phyloP scores from a whole-genome alignment of 30 jellyfish, hydroid and myxozoan species.

The Pelagia noctiluca region DNA sequence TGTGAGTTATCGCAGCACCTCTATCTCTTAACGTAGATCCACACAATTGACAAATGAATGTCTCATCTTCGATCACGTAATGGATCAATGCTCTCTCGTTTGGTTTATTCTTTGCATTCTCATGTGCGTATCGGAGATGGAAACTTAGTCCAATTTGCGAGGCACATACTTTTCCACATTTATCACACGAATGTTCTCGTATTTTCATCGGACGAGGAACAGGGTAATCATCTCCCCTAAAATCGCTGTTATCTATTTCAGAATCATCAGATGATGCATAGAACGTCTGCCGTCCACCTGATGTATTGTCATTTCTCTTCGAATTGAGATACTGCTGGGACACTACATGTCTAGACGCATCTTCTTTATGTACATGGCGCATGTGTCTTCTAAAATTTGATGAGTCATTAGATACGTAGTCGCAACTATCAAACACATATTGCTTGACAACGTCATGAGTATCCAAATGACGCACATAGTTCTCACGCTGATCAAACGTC shows the following conservation, averaged over 20 bases:
- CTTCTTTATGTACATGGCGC: slow-evolving; percentile 42
- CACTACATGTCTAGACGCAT: neutral
- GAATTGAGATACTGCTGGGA: too few relatives aligned
- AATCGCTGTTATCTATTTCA: too few relatives aligned
- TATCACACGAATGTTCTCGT: too few relatives aligned
- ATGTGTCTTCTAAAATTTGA: slow-evolving; percentile 57
- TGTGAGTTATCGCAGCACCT: neutral
- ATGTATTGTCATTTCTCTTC: too few relatives aligned
- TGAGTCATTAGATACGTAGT: slow-evolving; percentile 31
- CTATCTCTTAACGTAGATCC: neutral
- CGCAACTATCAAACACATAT: slow-evolving; percentile 42
- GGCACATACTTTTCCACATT: neutral
- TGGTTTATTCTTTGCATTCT: neutral
- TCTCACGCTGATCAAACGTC: slow-evolving; percentile 56
- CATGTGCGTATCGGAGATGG: neutral
- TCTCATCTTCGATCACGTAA: neutral
- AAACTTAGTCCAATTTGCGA: neutral
- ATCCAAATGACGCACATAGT: slow-evolving; percentile 52
- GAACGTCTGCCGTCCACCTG: too few relatives aligned
- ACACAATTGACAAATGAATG: neutral
- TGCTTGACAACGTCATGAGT: slow-evolving; percentile 44
- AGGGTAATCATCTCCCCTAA: neutral
- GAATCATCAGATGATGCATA: too few relatives aligned
- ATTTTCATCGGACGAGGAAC: too few relatives aligned
- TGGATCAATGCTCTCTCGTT: neutral